Percentiles rank a stretch among this genome's conserved stretches.
Evolutionary conservation across 2,113 vertebrate genomes (phyloP).

Genomic region (Oncorhynchus mykiss): DNA sequence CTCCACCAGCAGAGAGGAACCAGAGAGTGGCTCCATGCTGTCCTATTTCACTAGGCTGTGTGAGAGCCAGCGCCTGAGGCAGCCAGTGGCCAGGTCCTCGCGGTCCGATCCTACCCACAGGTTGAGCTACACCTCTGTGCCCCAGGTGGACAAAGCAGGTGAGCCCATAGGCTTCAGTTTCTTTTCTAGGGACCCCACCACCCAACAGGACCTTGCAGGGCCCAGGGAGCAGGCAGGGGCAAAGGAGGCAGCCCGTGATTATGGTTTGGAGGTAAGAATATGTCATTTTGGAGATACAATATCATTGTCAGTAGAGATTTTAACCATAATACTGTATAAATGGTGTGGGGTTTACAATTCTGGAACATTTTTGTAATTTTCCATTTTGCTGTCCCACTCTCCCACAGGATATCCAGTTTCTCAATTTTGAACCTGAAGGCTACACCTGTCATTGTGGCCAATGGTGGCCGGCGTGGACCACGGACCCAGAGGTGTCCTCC

Average conservation of each 20-base stretch:
- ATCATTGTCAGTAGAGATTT: neutral
- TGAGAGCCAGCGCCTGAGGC: neutral
- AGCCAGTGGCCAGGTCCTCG: neutral
- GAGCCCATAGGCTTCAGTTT: neutral
- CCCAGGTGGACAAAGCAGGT: neutral
- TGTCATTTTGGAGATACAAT: neutral
- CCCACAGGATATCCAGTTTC: neutral
- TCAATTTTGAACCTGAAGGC: constrained; percentile 1
- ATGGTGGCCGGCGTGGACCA: neutral
- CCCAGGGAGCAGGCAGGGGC: neutral
- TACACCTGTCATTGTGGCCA: neutral
- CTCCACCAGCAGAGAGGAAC: neutral
- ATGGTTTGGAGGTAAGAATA: neutral
- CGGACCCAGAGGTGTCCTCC: neutral
- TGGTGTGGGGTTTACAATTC: neutral
- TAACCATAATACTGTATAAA: neutral
- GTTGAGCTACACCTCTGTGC: neutral
- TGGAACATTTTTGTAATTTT: neutral
- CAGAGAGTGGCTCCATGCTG: neutral
- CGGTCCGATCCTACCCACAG: neutral
- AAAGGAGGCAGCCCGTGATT: neutral
- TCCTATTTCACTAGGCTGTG: constrained; percentile 5
- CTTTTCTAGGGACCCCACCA: neutral
- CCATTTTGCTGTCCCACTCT: neutral
- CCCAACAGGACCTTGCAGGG: neutral